These are phyloP conservation scores for Stichodactyla helianthus DNA, from an alignment of 64 coral and sea anemone genomes.

Conservation along the genomic window DNA sequence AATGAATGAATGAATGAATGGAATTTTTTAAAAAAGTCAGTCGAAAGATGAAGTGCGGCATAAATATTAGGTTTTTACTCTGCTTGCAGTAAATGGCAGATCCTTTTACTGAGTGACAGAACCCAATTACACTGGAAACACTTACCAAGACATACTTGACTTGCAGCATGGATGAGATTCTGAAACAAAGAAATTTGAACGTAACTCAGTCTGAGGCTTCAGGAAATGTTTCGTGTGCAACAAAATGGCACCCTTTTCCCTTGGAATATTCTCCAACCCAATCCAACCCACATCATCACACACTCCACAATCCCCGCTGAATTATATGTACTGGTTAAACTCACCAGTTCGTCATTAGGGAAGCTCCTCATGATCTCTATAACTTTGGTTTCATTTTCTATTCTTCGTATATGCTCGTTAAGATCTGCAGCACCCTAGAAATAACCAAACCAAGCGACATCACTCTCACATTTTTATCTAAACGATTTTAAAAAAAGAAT, in stretches of 20 bases:
- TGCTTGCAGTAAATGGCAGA: no score
- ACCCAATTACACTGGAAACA: neutral
- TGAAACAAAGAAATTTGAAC: constrained; percentile 29
- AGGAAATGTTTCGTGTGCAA: no score
- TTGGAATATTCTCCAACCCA: no score
- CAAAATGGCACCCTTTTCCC: no score
- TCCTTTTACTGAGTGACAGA: no score
- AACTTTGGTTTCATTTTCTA: constrained; percentile 98
- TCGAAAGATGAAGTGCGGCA: no score
- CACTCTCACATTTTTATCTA: no score
- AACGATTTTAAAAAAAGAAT: no score
- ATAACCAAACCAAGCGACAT: neutral
- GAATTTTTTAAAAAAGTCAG: neutral
- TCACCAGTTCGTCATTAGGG: constrained; percentile 94
- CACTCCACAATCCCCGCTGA: no score
- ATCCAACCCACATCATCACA: no score
- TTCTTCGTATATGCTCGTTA: constrained; percentile 94
- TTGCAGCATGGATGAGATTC: constrained; percentile 77
- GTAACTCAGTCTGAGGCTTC: neutral
- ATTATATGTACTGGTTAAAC: no score
- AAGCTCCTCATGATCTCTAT: constrained; percentile 96
- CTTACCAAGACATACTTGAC: constrained; percentile 43
- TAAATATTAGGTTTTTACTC: no score
- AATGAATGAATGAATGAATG: neutral
- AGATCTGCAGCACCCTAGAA: constrained; percentile 83